Base-by-base conservation (phyloP, 1,140 invertebrate genomes). In the Mycetomoellerius zeteki region DNA sequence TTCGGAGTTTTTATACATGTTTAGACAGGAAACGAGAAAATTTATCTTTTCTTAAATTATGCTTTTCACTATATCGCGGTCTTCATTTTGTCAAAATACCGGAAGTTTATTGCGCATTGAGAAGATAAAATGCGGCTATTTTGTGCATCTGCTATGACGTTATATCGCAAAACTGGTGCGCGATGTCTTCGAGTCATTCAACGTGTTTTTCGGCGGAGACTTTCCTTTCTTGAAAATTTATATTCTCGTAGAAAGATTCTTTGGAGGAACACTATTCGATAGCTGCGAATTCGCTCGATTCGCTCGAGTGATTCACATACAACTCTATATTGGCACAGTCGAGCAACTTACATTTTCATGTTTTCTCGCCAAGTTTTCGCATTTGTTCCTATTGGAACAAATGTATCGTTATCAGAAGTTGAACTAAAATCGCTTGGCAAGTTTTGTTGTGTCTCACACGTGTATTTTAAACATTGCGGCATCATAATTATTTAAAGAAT, bases 41-140 rank as follows among this genome's bases (percentile, higher is more conserved):
- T 43, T 77, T 12, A 43, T 33, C 43, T 65, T 16, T 54, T 64
- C 37, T 47, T 77, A 64, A 62, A 77, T 58, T 60, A 62, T 16
- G 8, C 21, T 64, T 77, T 47, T 43, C 33, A 62, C 24, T 19
- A 12, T 12, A 19, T 76, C 73, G 52, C 8, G 19, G 4, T 62
- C 8, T 27, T 27, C 30, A 21, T 14, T 62, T 64, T n/a, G 21
- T 58, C 50, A 43, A 69, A 71, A 72, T n/a, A 43, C 30, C 16
- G 47, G 3, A 33, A 24, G 10, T 43, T 56, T 43, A 30, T 81
- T 47, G 27, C 58, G 7, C 56, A 30, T 64, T 19, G 50, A 43
- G 27, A 30, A 58, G 24, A 73, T 82, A 60, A 73, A 82, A 82
- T 47, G 52, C 37, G n/a, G 14, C 19, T 72, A 73, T 73, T 58